Evolutionary conservation across 2,113 vertebrate species (phyloP).

Genomic region (Anser cygnoides): DNA sequence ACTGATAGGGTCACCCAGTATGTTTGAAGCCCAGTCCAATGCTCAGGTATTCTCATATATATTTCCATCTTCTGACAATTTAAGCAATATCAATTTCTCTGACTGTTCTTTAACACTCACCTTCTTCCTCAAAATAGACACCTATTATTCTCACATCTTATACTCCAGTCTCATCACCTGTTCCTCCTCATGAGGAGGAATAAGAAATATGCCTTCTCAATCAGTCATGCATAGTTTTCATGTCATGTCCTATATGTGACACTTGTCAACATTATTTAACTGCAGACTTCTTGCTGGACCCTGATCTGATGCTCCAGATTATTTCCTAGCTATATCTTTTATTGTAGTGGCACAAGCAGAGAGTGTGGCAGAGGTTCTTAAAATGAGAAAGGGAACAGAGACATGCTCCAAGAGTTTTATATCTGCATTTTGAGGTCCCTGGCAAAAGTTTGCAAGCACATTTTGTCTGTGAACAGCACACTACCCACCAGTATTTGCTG

Average conservation of each 20-base stretch:
- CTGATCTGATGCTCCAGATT: not conserved
- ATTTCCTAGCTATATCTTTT: not conserved
- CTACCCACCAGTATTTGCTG: slow-evolving; percentile 7
- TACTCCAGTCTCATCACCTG: not conserved
- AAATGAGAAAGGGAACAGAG: not conserved
- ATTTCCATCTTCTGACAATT: not conserved
- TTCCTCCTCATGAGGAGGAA: not conserved
- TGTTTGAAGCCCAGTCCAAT: not conserved
- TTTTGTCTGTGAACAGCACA: slow-evolving; percentile 29
- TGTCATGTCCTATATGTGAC: not conserved
- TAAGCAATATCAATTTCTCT: not conserved
- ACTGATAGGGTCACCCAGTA: not conserved
- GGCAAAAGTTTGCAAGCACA: slow-evolving; percentile 20
- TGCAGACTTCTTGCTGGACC: not conserved
- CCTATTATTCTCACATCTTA: not conserved
- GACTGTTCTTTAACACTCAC: not conserved
- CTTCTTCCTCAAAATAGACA: not conserved
- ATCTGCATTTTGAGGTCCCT: not conserved
- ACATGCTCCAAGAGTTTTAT: not conserved
- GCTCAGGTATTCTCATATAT: not conserved
- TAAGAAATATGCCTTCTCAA: not conserved
- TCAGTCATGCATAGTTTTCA: not conserved
- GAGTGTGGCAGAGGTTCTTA: not conserved
- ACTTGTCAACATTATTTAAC: not conserved
- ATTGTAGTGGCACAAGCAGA: fast-evolving